Base-by-base conservation (phyloP, 2,888 invertebrate genomes). In the Endotricha flammealis region DNA sequence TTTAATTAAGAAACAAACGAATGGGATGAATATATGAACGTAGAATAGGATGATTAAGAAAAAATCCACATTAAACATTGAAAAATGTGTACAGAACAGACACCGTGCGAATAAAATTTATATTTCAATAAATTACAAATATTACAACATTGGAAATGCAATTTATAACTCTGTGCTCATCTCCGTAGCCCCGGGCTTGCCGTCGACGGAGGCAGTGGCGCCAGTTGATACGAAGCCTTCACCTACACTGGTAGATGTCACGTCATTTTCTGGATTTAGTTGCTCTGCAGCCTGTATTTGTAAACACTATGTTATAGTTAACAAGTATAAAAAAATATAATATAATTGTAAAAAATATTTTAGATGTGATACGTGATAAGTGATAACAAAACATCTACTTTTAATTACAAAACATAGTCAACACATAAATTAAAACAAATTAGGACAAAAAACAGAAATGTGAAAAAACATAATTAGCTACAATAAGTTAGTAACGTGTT, bases 151-250 rank as follows among this genome's bases (percentile, higher is more conserved):
- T 22, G 10, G 4, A 16, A 36, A 9, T 30, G 4, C 31, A 31
- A 24, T 53, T 86, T 66, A 90, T 63, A 91, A 88, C 75, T 91
- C 91, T 46, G 91, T 91, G 73, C 91, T 91, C 91, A 91, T 91
- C 82, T 91, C 91, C 41, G 89, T 87, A 20, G 69, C 50, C 30
- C 58, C 67, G 11, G 73, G 56, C 46, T 74, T 71, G 55, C 54
- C 60, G 52, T n/a, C n/a, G n/a, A n/a, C n/a, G n/a, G n/a, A n/a
- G n/a, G n/a, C n/a, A 6, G 20, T 3, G 7, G 20, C 20, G 7
- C 3, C 7, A 20, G 20, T 2, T 20, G 20, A 20, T 6, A 6
- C 7, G 7, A 20, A 20, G 20, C 8, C 6, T 6, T 50, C 46
- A 56, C 53, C 57, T 8, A 8, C 25, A 33, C 12, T 23, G 51